These are phyloP conservation scores for Chaenogobius annularis DNA, from an alignment of 2,113 vertebrate species.

Conservation along the genomic window DNA sequence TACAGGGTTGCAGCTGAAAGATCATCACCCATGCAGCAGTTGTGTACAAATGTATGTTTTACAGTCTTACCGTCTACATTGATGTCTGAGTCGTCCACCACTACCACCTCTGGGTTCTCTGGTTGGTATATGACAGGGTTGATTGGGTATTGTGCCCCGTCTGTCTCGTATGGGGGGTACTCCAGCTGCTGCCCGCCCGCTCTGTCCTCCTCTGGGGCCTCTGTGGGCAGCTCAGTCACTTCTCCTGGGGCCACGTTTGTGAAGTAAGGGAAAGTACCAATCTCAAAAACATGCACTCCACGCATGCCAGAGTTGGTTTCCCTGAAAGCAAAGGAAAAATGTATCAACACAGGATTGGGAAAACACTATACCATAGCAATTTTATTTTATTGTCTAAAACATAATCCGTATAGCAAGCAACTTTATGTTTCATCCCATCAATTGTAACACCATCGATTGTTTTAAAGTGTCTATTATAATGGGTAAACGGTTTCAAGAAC, in stretches of 20 bases:
- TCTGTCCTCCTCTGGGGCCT: slow-evolving; percentile 12
- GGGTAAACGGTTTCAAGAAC: too few species aligned
- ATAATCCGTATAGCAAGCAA: too few species aligned
- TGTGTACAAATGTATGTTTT: background rate
- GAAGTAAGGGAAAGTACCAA: slow-evolving; percentile 81
- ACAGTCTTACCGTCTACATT: slow-evolving; percentile 81
- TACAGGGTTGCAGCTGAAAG: too few species aligned
- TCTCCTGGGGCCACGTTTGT: slow-evolving; percentile 77
- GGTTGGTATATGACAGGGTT: slow-evolving; percentile 77
- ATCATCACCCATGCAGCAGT: too few species aligned
- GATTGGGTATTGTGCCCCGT: slow-evolving; percentile 46
- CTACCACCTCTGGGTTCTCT: slow-evolving; percentile 79
- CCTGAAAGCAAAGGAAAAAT: slow-evolving; percentile 59
- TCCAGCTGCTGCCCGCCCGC: slow-evolving; percentile 40
- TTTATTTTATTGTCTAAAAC: background rate
- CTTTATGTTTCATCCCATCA: too few species aligned
- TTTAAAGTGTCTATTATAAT: too few species aligned
- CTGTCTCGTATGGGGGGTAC: slow-evolving; percentile 37
- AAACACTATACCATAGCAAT: too few species aligned
- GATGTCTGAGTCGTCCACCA: slow-evolving; percentile 77
- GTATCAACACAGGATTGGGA: background rate
- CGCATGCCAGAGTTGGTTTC: slow-evolving; percentile 86
- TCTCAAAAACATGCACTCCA: slow-evolving; percentile 90
- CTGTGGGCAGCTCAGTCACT: slow-evolving; percentile 57
- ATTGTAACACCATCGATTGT: too few species aligned